phyloP scores from a whole-genome alignment of 1,140 invertebrate genomes.

The Cyclina sinensis region DNA sequence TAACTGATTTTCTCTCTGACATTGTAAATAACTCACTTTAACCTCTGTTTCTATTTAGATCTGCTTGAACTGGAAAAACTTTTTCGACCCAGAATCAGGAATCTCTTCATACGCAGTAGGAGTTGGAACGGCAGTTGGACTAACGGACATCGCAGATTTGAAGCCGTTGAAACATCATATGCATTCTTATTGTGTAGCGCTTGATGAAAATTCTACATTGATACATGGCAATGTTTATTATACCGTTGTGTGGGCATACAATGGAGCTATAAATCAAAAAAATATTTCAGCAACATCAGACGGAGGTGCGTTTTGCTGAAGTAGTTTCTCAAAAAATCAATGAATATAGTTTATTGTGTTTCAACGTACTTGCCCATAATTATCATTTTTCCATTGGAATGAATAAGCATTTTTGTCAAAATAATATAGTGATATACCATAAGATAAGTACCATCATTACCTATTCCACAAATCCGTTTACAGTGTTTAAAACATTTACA shows the following conservation, averaged over 20 bases:
- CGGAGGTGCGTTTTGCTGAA: constrained; percentile 58
- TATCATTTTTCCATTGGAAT: too few relatives aligned
- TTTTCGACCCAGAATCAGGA: constrained; percentile 72
- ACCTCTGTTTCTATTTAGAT: constrained; percentile 59
- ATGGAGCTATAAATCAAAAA: constrained; percentile 50
- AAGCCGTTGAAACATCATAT: neutral
- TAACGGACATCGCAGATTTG: constrained; percentile 47
- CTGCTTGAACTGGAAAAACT: constrained; percentile 72
- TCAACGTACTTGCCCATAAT: too few relatives aligned
- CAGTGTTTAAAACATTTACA: too few relatives aligned
- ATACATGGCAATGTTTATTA: constrained; percentile 59
- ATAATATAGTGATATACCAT: too few relatives aligned
- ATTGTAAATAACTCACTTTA: too few relatives aligned
- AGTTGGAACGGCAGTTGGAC: constrained; percentile 18
- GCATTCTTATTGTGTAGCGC: constrained; percentile 4
- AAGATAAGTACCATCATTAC: too few relatives aligned
- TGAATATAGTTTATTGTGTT: too few relatives aligned
- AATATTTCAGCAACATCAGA: constrained; percentile 44
- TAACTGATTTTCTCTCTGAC: too few relatives aligned
- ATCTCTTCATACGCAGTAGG: constrained; percentile 65
- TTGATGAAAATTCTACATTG: constrained; percentile 27
- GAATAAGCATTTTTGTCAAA: too few relatives aligned
- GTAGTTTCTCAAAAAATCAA: too few relatives aligned
- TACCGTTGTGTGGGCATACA: constrained; percentile 53
- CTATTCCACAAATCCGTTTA: too few relatives aligned